Base-by-base conservation (phyloP, 2,888 invertebrate species). In the Drosophila differens region DNA sequence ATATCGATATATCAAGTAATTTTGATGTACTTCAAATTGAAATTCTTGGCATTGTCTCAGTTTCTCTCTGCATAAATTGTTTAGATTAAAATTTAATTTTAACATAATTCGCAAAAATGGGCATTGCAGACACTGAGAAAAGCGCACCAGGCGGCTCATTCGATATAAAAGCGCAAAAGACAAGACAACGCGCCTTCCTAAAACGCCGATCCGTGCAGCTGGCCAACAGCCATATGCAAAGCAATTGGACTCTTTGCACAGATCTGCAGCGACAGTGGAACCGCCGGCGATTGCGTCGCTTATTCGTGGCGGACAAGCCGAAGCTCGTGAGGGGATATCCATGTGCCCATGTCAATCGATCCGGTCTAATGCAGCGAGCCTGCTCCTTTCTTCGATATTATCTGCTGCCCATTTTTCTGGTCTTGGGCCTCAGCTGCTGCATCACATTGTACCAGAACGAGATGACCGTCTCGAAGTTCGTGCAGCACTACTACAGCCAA, bases 401-500 rank as follows among this genome's bases (percentile, higher is more conserved):
- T 1, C 2, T 79, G 10, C 1, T 70, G 22, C 55, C 66, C 4
- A 7, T 76, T 28, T 1, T 67, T 3, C 0, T 62, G 4, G 55
- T 70, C 2, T 0, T 70, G 14, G 16, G 16, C 10, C 5, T 78
- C 47, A 62, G 60, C 47, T 60, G 53, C 33, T 35, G 49, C 47
- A 41, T 70, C 10, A 28, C 52, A 6, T 3, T 72, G 44, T 79
- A 65, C 33, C 57, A 64, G 25, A 66, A 69, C 7, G 12, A 57
- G 0, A 54, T 54, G 6, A n/a, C 51, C 1, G 16, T 74, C 0
- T 33, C 64, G 3, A 70, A 32, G 9, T 79, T 85, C 35, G 33
- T 74, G 57, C 55, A 77, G 35, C 82, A 57, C 14, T 87, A 87
- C 76, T 77, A 28, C 53, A 89, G 39, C 5, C 92, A 93, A 16